Percentiles rank a stretch among this genome's conserved stretches.
These are phyloP conservation scores for Hirtodrosophila trivittata DNA, from an alignment of 2,888 invertebrate genomes.

Conservation along the genomic window DNA sequence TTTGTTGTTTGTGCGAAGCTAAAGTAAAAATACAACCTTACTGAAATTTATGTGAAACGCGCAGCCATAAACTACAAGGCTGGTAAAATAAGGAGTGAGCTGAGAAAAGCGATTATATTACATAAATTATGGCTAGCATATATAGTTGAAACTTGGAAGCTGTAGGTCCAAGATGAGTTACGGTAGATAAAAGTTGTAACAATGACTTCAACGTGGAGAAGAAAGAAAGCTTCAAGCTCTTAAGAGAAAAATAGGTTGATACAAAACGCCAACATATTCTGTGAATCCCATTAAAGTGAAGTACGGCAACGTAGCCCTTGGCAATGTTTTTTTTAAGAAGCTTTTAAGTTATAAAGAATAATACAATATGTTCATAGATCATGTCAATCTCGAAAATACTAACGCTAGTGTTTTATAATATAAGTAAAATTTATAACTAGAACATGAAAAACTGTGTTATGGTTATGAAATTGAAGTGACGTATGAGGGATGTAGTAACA, in stretches of 20 bases:
- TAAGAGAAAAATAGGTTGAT: slow-evolving; percentile 1
- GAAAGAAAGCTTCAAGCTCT: slow-evolving; percentile 24
- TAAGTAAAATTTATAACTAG: no score
- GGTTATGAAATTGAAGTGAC: no score
- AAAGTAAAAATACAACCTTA: slow-evolving; percentile 1
- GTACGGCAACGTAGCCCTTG: slow-evolving; percentile 24
- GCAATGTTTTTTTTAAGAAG: not conserved
- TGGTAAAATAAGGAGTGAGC: slow-evolving; percentile 17
- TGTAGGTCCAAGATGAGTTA: slow-evolving; percentile 64
- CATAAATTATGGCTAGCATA: slow-evolving; percentile 57
- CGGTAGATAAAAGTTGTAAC: slow-evolving; percentile 31
- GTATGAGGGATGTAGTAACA: no score
- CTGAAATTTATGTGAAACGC: slow-evolving; percentile 52
- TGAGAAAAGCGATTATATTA: slow-evolving; percentile 65
- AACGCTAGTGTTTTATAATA: no score
- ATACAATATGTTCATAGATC: no score
- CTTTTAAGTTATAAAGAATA: no score
- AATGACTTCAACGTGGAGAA: slow-evolving; percentile 19
- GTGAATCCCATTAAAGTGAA: slow-evolving; percentile 26
- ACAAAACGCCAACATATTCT: slow-evolving; percentile 1
- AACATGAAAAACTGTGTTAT: no score
- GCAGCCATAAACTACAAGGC: slow-evolving; percentile 33
- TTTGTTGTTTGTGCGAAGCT: slow-evolving; percentile 36
- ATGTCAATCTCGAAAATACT: no score
- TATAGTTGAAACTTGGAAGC: slow-evolving; percentile 35